Conservation (phyloP, 2,888 invertebrate genomes). For the Aphidoletes aphidimyza region DNA sequence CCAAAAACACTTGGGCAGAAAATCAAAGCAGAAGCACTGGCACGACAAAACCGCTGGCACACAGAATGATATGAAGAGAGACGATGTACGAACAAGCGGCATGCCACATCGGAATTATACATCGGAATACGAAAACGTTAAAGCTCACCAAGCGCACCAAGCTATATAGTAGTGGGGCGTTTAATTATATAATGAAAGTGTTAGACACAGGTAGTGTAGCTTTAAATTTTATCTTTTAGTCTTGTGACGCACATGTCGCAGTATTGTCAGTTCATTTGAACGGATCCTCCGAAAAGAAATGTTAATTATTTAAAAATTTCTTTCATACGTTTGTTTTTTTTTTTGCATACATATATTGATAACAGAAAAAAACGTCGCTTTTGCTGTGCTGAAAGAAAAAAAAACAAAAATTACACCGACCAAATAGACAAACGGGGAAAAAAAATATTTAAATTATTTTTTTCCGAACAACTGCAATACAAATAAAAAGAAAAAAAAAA, state of each 20-base stretch:
- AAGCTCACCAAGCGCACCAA: slow-evolving; percentile 9
- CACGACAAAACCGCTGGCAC: too few relatives aligned
- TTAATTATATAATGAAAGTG: slow-evolving; percentile 51
- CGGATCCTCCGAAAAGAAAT: slow-evolving; percentile 34
- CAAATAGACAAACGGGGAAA: too few relatives aligned
- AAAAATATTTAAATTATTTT: too few relatives aligned
- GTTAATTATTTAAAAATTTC: slow-evolving; percentile 50
- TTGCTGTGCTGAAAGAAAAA: slow-evolving; percentile 10
- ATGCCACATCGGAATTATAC: too few relatives aligned
- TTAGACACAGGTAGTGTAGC: slow-evolving; percentile 49
- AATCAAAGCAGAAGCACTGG: slow-evolving; percentile 27
- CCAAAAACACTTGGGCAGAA: neutral
- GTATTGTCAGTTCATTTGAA: slow-evolving; percentile 23
- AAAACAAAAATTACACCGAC: too few relatives aligned
- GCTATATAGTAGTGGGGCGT: slow-evolving; percentile 42
- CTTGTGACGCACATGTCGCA: slow-evolving; percentile 51
- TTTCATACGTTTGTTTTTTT: neutral
- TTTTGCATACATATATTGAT: neutral
- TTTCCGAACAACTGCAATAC: too few relatives aligned
- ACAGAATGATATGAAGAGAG: neutral
- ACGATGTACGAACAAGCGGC: slow-evolving; percentile 13
- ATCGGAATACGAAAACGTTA: neutral
- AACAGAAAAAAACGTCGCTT: neutral
- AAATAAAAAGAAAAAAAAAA: too few relatives aligned
- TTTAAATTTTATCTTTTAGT: slow-evolving; percentile 51